These are phyloP conservation scores for Galeopsomyia nigrocyanea DNA, from an alignment of 2,888 invertebrate genomes.

Conservation along the genomic window DNA sequence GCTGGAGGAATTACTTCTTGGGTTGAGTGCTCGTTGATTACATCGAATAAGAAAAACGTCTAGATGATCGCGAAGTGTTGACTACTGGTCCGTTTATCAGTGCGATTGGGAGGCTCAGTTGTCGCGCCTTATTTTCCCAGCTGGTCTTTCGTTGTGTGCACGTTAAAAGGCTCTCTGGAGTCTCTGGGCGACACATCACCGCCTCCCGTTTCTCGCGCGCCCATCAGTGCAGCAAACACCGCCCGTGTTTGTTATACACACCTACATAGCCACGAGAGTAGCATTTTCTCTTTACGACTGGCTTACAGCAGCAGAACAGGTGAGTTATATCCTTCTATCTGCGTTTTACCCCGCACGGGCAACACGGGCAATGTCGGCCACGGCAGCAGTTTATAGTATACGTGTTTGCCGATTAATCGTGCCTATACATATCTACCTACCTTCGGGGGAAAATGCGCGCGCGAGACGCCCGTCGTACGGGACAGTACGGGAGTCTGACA, in stretches of 20 bases:
- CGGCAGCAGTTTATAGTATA: background rate
- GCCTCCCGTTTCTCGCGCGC: constrained; percentile 13
- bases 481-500: too few species aligned
- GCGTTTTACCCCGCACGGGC: background rate
- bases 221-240: background rate
- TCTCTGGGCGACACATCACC: constrained; percentile 15
- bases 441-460: background rate
- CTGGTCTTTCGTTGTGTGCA: constrained; percentile 8
- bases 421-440: background rate
- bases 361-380: too few species aligned
- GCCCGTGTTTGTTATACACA: constrained; percentile 11
- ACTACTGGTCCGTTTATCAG: background rate
- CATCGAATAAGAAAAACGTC: background rate
- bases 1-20: background rate
- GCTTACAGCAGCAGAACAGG: constrained; percentile 17
- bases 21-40: background rate
- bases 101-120: background rate
- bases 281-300: constrained; percentile 19
- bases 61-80: constrained; percentile 6
- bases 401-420: constrained; percentile 25
- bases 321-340: constrained; percentile 21
- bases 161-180: background rate
- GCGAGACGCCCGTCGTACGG: constrained; percentile 14
- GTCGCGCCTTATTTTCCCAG: constrained; percentile 4
- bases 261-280: background rate